phyloP scores from a whole-genome alignment of 1,140 invertebrate genomes.

The Macrotrachela quadricornifera region DNA sequence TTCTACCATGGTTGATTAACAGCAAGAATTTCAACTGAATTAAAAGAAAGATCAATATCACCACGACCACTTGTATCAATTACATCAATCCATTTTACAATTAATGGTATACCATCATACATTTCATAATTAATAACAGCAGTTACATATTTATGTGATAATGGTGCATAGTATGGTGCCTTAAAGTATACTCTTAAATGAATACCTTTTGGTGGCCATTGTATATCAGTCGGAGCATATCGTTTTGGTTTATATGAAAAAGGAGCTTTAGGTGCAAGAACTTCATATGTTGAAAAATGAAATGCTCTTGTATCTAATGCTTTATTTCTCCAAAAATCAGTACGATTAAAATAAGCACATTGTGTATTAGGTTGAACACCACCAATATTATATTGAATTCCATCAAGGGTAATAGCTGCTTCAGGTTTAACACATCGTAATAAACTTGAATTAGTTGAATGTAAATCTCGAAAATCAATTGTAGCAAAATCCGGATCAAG shows the following conservation, averaged over 20 bases:
- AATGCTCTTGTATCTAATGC: neutral
- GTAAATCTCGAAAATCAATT: neutral
- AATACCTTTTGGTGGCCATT: slow-evolving; percentile 4
- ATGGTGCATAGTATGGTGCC: slow-evolving; percentile 2
- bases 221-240: neutral
- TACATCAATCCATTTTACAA: slow-evolving; percentile 1
- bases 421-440: neutral
- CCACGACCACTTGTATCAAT: neutral
- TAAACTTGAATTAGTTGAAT: neutral
- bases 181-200: neutral
- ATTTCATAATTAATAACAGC: slow-evolving; percentile 4
- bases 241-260: neutral
- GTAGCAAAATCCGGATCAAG: neutral
- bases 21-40: neutral
- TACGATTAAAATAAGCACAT: slow-evolving; percentile 4
- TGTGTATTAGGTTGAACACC: neutral
- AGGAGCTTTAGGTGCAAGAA: neutral
- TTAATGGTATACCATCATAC: slow-evolving; percentile 4
- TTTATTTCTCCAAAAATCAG: neutral
- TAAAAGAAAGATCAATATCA: neutral
- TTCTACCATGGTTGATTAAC: slow-evolving; percentile 4
- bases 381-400: neutral
- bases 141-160: neutral
- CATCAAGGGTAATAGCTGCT: neutral
- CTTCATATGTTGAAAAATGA: neutral